phyloP scores from a whole-genome alignment of 2,113 vertebrate genomes.

The Actenoides hombroni region DNA sequence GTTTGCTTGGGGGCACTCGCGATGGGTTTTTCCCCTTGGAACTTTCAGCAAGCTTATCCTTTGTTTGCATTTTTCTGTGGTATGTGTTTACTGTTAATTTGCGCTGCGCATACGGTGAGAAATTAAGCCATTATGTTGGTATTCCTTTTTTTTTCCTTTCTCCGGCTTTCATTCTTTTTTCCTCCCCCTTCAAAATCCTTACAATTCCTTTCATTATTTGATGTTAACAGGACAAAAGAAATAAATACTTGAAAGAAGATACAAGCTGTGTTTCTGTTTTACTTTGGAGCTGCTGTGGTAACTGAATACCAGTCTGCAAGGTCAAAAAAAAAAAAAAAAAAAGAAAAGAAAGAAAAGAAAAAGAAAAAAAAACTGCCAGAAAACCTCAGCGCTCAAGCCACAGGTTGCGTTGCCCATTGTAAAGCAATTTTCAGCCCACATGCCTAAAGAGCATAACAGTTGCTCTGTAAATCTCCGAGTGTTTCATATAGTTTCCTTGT shows the following conservation, averaged over 20 bases:
- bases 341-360: neutral
- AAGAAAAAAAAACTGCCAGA: neutral
- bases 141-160: neutral
- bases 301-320: slow-evolving; percentile 36
- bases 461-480: slow-evolving; percentile 64
- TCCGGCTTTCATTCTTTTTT: slow-evolving; percentile 38
- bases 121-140: slow-evolving; percentile 1
- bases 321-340: neutral
- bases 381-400: neutral
- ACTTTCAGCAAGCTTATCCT: neutral
- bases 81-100: slow-evolving; percentile 56
- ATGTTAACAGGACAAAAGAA: slow-evolving; percentile 67
- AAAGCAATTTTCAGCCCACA: slow-evolving; percentile 30
- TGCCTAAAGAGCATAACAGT: neutral
- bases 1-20: neutral
- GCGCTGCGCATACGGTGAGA: slow-evolving; percentile 42
- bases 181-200: slow-evolving; percentile 8
- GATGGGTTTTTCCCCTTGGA: neutral
- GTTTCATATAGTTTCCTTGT: slow-evolving; percentile 67
- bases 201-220: slow-evolving; percentile 70
- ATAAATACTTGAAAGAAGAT: slow-evolving; percentile 56
- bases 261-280: slow-evolving; percentile 63
- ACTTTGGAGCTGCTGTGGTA: slow-evolving; percentile 56
- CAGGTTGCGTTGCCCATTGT: neutral
- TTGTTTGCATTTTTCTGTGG: slow-evolving; percentile 58